Evolutionary conservation across 2,113 vertebrate species (phyloP).

Genomic region (Camelus bactrianus): DNA sequence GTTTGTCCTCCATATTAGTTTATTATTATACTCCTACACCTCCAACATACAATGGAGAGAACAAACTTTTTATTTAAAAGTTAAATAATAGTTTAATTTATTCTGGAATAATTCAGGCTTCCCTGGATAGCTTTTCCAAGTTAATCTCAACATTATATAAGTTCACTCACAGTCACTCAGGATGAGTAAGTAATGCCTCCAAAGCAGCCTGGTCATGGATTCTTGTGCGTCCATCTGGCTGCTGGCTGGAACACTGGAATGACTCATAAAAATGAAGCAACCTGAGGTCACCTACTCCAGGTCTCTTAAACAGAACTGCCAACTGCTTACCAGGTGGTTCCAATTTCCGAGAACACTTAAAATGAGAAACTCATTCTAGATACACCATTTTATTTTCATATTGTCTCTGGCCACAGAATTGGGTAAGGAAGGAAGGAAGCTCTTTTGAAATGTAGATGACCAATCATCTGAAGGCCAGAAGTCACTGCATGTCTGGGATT

Average conservation of each 20-base stretch:
- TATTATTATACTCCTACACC: neutral
- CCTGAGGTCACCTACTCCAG: slow-evolving; percentile 76
- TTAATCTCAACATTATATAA: neutral
- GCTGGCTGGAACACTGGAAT: slow-evolving; percentile 51
- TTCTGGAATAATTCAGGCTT: neutral
- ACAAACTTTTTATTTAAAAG: neutral
- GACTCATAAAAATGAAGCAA: slow-evolving; percentile 73
- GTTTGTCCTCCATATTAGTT: neutral
- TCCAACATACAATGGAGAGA: neutral
- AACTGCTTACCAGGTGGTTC: slow-evolving; percentile 70
- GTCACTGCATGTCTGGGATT: neutral
- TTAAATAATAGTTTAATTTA: neutral
- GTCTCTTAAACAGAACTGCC: slow-evolving; percentile 69
- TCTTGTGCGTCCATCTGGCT: slow-evolving; percentile 62
- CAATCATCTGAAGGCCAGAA: slow-evolving; percentile 58
- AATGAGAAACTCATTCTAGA: slow-evolving; percentile 54
- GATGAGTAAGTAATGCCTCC: neutral
- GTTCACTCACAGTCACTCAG: neutral
- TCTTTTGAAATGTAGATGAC: slow-evolving; percentile 76
- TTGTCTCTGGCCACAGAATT: slow-evolving; percentile 67
- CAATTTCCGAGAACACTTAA: slow-evolving; percentile 75
- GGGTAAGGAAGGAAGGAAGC: slow-evolving; percentile 22
- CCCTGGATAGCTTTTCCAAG: neutral
- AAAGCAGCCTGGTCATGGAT: slow-evolving; percentile 9
- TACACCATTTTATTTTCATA: slow-evolving; percentile 60